Conservation (phyloP, 2,888 invertebrate genomes). For the Zaprionus obscuricornis region DNA sequence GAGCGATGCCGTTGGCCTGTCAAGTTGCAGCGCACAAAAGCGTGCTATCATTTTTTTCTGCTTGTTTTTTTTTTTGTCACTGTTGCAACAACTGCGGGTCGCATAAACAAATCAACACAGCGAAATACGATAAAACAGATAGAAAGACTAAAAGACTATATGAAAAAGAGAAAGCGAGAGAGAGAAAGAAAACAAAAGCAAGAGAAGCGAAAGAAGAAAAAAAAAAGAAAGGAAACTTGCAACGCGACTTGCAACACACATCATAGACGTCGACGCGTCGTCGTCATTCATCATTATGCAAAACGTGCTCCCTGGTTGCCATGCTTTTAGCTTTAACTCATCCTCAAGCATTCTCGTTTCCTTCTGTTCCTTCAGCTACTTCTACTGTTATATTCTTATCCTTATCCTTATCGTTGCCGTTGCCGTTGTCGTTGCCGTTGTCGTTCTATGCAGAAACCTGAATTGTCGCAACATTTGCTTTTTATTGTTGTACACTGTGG, state of each 20-base stretch:
- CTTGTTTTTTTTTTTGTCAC: constrained; percentile 20
- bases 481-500: constrained; percentile 63
- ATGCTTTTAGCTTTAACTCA: constrained; percentile 55
- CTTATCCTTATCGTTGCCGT: constrained; percentile 6
- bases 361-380: neutral
- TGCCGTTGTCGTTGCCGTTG: constrained; percentile 11
- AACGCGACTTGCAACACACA: constrained; percentile 48
- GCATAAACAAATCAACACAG: constrained; percentile 70
- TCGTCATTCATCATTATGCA: constrained; percentile 77
- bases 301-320: constrained; percentile 68
- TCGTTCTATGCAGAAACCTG: constrained; percentile 50
- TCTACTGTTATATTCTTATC: too few relatives aligned
- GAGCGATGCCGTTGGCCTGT: constrained; percentile 41
- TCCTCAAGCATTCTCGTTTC: constrained; percentile 1
- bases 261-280: constrained; percentile 47
- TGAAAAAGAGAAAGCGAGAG: neutral
- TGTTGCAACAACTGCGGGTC: constrained; percentile 38
- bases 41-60: constrained; percentile 48
- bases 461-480: constrained; percentile 75
- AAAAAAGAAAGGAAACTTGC: constrained; percentile 9
- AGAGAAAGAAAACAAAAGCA: neutral
- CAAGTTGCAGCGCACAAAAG: constrained; percentile 47
- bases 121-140: neutral
- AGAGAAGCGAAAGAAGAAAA: constrained; percentile 3
- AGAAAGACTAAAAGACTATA: neutral